Evolutionary conservation across 2,888 invertebrate species (phyloP).

Genomic region (Neuroscelio doddi): DNA sequence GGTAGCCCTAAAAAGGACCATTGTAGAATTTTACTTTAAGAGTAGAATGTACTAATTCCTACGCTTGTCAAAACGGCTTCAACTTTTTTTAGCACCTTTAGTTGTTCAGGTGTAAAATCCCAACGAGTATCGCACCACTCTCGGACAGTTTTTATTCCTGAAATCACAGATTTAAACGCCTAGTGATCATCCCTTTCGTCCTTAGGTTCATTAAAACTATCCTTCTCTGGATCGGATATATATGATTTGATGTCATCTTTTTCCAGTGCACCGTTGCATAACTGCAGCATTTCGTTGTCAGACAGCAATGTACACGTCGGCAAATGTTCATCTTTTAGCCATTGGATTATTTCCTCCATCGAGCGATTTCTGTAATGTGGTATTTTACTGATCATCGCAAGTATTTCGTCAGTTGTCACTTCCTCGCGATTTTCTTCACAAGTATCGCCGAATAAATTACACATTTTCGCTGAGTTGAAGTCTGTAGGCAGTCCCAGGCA

Average conservation of each 20-base stretch:
- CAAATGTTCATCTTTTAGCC: background rate
- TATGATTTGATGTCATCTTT: background rate
- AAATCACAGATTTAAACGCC: background rate
- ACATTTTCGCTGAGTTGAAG: background rate
- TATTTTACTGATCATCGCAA: background rate
- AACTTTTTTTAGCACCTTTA: background rate
- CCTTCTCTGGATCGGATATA: background rate
- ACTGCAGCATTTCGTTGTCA: slow-evolving; percentile 1
- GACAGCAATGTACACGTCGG: background rate
- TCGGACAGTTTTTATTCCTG: background rate
- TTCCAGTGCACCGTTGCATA: background rate
- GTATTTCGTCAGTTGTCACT: no score
- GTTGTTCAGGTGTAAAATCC: slow-evolving; percentile 1
- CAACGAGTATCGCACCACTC: slow-evolving; percentile 5
- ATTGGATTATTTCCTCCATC: background rate
- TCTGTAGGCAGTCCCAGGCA: background rate
- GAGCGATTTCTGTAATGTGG: background rate
- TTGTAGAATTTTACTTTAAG: background rate
- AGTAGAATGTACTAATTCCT: background rate
- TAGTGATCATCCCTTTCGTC: background rate
- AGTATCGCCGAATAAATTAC: background rate
- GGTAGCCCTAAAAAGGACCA: background rate
- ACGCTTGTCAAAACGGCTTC: background rate
- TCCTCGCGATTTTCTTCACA: background rate
- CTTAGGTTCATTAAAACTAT: background rate